Evolutionary conservation across 2,888 invertebrate species (phyloP), one percentile per base, ranked within the genome.

Genomic region (Rhagonycha fulva): DNA sequence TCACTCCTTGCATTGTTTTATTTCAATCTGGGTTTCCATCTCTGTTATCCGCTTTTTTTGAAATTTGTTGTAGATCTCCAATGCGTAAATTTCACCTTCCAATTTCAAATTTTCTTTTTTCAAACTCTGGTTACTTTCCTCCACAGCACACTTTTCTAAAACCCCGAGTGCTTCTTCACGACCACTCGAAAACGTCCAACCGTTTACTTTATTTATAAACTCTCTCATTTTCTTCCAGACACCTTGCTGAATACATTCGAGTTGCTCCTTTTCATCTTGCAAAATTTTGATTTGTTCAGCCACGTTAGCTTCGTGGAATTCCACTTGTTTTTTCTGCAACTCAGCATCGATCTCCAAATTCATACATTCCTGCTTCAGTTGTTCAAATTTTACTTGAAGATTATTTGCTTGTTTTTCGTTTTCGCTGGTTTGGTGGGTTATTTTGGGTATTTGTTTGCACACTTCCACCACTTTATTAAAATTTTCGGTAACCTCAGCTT

Each of bases 1-100:
- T 23, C 2, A 19, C 63, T 4, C 14, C 24, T 66, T 24, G 24
- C 9, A n/a, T 47, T 47, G n/a, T 9, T n/a, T 47, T 12, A 24
- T n/a, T 19, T 24, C 63, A 26, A 66, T 9, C 26, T n/a, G 23
- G n/a, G 23, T 28, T 70, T 72, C 68, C 28, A 81, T 70, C 62
- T 79, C 71, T 24, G 71, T 70, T 24, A 81, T 73, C 72, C 79
- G 78, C 14, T 62, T 72, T 30, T 62, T 71, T 71, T 80, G 82
- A 75, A 78, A 80, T 67, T 76, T 72, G 70, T 78, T 72, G 62
- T 73, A 81, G 7, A 60, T 47, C 4, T 73, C 63, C 28, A 79
- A 67, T 9, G 76, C 81, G 71, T 79, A 76, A 7, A 82, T 62
- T 67, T 80, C 72, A 4, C 81, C 79, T 76, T 80, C 73, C 32